phyloP scores from a whole-genome alignment of 2,888 invertebrate species.

The Pogonocherus hispidulus region DNA sequence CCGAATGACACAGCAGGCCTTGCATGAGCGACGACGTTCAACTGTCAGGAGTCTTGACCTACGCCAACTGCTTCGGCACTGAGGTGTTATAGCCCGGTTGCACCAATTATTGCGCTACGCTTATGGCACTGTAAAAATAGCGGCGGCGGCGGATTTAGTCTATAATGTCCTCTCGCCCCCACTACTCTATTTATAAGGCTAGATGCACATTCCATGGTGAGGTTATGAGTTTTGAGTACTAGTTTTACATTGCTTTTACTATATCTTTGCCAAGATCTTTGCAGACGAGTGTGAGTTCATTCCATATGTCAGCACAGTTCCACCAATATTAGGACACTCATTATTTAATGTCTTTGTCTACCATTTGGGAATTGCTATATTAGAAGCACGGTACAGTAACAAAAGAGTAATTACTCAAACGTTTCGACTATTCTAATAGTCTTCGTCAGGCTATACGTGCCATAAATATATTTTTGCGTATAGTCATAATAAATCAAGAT shows the following conservation, averaged over 20 bases:
- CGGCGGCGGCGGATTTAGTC: constrained; percentile 10
- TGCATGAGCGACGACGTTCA: constrained; percentile 35
- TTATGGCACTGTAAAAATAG: constrained; percentile 30
- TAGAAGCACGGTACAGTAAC: too few species aligned
- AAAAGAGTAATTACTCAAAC: too few species aligned
- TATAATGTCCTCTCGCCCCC: background rate
- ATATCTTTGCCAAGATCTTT: too few species aligned
- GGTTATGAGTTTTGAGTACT: constrained; percentile 22
- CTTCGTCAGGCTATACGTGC: too few species aligned
- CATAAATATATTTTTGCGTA: too few species aligned
- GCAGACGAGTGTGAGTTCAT: too few species aligned
- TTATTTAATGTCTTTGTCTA: too few species aligned
- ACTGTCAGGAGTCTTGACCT: constrained; percentile 43
- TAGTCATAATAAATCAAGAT: too few species aligned
- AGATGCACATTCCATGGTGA: constrained; percentile 43
- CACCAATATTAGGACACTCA: too few species aligned
- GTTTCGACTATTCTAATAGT: too few species aligned
- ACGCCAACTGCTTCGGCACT: constrained; percentile 44
- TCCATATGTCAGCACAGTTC: too few species aligned
- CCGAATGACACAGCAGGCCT: constrained; percentile 24
- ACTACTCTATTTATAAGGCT: constrained; percentile 29
- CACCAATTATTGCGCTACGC: constrained; percentile 22
- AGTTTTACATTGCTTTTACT: constrained; percentile 17
- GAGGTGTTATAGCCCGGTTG: constrained; percentile 25
- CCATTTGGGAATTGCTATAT: too few species aligned